These are phyloP conservation scores for Lanistes nyassanus DNA, from an alignment of 1,140 invertebrate species.

Conservation along the genomic window DNA sequence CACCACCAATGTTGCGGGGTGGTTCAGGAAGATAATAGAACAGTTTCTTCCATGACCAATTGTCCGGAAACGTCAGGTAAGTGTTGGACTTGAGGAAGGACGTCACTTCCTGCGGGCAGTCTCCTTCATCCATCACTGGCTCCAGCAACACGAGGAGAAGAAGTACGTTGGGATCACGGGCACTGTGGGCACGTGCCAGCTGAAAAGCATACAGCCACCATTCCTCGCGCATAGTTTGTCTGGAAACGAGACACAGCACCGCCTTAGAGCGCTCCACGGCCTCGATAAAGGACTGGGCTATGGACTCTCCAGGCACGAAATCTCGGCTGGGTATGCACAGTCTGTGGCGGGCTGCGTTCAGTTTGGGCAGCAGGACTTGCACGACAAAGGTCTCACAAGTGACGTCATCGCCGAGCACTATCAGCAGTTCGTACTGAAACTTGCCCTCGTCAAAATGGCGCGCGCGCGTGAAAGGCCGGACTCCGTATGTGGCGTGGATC, in stretches of 20 bases:
- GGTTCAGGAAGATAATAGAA: slow-evolving; percentile 47
- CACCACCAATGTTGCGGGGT: background rate
- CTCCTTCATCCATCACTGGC: slow-evolving; percentile 71
- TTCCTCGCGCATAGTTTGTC: slow-evolving; percentile 73
- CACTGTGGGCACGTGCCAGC: slow-evolving; percentile 82
- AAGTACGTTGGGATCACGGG: slow-evolving; percentile 82
- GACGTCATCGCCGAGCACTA: slow-evolving; percentile 91
- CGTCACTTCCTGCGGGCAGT: slow-evolving; percentile 70
- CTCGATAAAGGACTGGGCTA: slow-evolving; percentile 72
- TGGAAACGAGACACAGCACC: slow-evolving; percentile 73
- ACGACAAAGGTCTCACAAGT: slow-evolving; percentile 81
- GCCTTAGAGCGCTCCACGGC: slow-evolving; percentile 72
- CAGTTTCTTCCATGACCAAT: slow-evolving; percentile 93
- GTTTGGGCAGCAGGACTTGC: slow-evolving; percentile 81
- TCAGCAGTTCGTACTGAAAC: slow-evolving; percentile 82
- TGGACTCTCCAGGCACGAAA: slow-evolving; percentile 82
- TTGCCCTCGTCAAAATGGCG: slow-evolving; percentile 4
- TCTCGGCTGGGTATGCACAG: slow-evolving; percentile 90
- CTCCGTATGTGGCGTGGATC: slow-evolving; percentile 9
- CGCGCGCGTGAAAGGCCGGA: slow-evolving; percentile 14
- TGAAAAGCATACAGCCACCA: slow-evolving; percentile 77
- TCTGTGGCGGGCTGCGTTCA: slow-evolving; percentile 86
- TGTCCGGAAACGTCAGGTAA: slow-evolving; percentile 73
- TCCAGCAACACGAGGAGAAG: slow-evolving; percentile 89
- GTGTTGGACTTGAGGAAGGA: slow-evolving; percentile 74